Evolutionary conservation across 1,140 invertebrate species (phyloP).

Genomic region (Plodia interpunctella): DNA sequence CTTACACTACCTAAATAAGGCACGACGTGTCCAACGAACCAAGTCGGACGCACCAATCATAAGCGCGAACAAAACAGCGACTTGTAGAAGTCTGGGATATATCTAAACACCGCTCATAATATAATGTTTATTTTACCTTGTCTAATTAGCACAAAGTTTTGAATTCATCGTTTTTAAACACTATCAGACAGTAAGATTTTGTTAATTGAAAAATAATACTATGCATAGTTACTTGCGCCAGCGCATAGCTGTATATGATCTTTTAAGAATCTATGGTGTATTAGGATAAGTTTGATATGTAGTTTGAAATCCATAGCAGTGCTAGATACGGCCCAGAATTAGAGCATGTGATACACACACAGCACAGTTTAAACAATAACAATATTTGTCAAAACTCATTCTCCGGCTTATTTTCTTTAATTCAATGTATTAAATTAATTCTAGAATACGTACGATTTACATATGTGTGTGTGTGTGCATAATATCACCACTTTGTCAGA

Average conservation of each 20-base stretch:
- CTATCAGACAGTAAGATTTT: no score
- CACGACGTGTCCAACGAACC: conserved; percentile 60
- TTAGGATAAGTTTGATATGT: background rate
- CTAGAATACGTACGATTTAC: background rate
- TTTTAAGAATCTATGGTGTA: no score
- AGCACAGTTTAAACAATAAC: no score
- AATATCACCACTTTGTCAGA: background rate
- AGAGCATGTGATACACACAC: background rate
- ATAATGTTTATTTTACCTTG: no score
- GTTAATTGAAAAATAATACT: no score
- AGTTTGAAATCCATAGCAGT: background rate
- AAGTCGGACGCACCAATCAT: conserved; percentile 32
- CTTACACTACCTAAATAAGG: conserved; percentile 73
- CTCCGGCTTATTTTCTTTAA: no score
- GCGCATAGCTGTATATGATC: no score
- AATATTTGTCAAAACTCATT: no score
- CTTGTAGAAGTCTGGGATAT: conserved; percentile 6
- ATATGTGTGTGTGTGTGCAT: background rate
- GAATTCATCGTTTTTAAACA: no score
- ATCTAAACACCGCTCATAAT: background rate
- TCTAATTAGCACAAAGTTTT: no score
- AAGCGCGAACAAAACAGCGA: conserved; percentile 26
- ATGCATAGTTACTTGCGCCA: no score
- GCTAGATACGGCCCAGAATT: background rate
- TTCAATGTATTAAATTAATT: no score